Percentiles rank a stretch among this genome's conserved stretches.
Conservation (phyloP, 2,888 invertebrate genomes). For the Beris chalybata region DNA sequence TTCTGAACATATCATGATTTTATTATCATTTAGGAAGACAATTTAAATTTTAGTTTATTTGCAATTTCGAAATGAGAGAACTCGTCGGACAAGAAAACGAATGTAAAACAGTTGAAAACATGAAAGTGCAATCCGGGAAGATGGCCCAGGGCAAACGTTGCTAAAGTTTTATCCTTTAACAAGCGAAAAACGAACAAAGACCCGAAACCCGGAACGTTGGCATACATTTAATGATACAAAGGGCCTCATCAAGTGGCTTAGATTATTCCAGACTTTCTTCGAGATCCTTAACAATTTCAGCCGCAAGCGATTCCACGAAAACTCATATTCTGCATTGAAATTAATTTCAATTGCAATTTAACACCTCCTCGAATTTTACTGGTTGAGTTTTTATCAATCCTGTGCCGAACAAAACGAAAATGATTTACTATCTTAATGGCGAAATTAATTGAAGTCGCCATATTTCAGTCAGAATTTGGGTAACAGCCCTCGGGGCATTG, state of each 20-base stretch:
- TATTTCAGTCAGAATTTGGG: conserved; percentile 35
- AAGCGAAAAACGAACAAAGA: too few species aligned
- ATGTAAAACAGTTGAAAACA: conserved; percentile 23
- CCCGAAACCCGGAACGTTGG: too few species aligned
- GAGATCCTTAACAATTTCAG: too few species aligned
- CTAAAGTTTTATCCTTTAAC: too few species aligned
- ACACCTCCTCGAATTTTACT: neutral
- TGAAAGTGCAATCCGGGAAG: conserved; percentile 24
- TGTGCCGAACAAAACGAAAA: conserved; percentile 18
- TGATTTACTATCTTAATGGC: conserved; percentile 38
- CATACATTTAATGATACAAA: too few species aligned
- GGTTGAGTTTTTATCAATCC: neutral
- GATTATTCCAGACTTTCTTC: too few species aligned
- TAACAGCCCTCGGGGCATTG: conserved; percentile 25
- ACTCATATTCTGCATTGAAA: neutral
- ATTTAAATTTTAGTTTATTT: too few species aligned
- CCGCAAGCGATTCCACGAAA: too few species aligned
- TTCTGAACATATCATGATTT: too few species aligned
- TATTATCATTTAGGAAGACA: too few species aligned
- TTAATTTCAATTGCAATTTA: neutral
- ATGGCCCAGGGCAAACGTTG: neutral
- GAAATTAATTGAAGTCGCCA: conserved; percentile 37
- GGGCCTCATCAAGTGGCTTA: too few species aligned
- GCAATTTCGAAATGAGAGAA: too few species aligned
- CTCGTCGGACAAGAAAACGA: neutral